Base-by-base conservation (phyloP, 92 coral and sea anemone species). In the Actinostola sp. region DNA sequence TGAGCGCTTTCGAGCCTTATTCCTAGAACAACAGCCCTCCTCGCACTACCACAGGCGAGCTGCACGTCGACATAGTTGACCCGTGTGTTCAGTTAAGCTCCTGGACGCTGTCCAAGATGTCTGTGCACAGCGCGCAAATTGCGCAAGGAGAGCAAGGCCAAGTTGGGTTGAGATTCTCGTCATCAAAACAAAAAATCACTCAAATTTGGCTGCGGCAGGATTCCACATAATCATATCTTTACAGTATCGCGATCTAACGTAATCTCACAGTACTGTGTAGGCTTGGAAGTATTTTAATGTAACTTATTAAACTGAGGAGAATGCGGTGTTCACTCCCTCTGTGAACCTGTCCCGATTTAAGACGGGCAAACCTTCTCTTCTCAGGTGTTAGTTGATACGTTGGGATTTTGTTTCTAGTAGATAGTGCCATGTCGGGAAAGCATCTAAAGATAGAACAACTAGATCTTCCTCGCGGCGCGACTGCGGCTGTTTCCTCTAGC, bases 61-160 rank as follows among this genome's bases (percentile, higher is more conserved):
- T 46, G 5, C 53, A 46, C 23, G 53, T 46, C 19, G 53, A 3
- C 53, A 46, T 6, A 4, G 25, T 42, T 64, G 70, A 64, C 70
- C 70, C 54, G 21, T 0, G 65, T 28, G 14, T 27, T 62, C 3
- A 33, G 14, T 27, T 62, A 11, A 33, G 20, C 2, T 8, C 38
- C 74, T 68, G 74, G 74, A 68, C 41, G 48, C 16, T 5, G n/a
- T 48, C 74, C 74, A 68, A 68, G 3, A 50, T 49, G 42, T 44
- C 56, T 44, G 54, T 48, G 54, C n/a, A n/a, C n/a, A n/a, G n/a
- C n/a, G n/a, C n/a, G n/a, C n/a, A n/a, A n/a, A n/a, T 0, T 2
- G 1, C 17, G 43, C 26, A 46, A 52, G 30, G 39, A 2, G 20
- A 43, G 55, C 32, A 36, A 62, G 70, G 66, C 66, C 48, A 61